Evolutionary conservation across 2,113 vertebrate species (phyloP), one percentile per base, ranked within the genome.

Genomic region (Laticauda colubrina): DNA sequence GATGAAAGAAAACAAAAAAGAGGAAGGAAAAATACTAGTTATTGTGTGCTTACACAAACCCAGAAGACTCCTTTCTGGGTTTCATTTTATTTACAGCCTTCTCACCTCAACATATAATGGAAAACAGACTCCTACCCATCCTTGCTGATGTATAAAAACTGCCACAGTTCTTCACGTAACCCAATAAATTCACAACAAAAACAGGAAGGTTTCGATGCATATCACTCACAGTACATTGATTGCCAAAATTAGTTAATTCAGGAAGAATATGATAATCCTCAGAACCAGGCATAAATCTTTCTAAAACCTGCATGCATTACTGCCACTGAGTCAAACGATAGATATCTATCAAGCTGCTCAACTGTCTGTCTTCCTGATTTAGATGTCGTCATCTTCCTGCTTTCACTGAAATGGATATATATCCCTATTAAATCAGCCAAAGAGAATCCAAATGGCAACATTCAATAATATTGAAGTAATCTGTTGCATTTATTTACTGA

Each of bases 191-290:
- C 96, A 96, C 92, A 94, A 89, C 91, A 94, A 95, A 96, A 97
- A 97, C 95, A 95, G 57, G 92, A 97, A 97, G 95, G 95, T 97
- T 97, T 97, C 96, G 96, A 93, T 93, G 91, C 75, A 57, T 96
- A 97, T 96, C 96, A 96, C 95, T 97, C 97, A 96, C 90, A 96
- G 95, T 91, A 96, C 96, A 95, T 2, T 95, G 96, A 97, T 96
- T 97, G 96, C 95, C 97, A 97, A 97, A 97, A 97, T 97, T 97
- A 97, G 95, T 97, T 97, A 97, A 97, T 98, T 97, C 96, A 96
- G 95, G 95, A 96, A 95, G 96, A 97, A 96, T 95, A 96, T 96
- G 92, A 92, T 94, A 93, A 97, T 96, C 93, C 95, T 94, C 95
- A 91, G 95, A 94, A 96, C 86, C 55, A 95, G 92, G 43, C 93